Base-by-base conservation (phyloP, 2,888 invertebrate species). In the Drosophila infuscata region DNA sequence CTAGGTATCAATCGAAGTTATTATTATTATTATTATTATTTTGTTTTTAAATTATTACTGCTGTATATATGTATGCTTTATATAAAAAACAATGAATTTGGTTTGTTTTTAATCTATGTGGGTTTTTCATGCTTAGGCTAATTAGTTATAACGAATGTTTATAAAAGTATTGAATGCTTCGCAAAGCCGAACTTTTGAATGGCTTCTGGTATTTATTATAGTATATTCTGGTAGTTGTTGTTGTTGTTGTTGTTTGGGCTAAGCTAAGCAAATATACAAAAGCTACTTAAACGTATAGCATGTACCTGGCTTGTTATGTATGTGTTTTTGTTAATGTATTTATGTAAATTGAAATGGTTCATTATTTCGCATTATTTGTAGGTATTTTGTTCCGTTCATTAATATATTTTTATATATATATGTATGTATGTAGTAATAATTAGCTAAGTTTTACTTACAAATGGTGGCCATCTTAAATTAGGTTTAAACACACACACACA, bases 261-360 rank as follows among this genome's bases (percentile, higher is more conserved):
- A 83, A 71, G 84, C 89, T 88, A 86, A 90, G 85, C 90, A 88
- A 88, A 85, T 86, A 78, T 86, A 86, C 90, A 86, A 90, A 86
- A 86, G 90, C 90, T 86, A 90, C 89, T 88, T 88, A 84, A 84
- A 76, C 70, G 48, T 81, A 89, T 72, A 74, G 71, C 81, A 77
- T 88, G 70, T 79, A 71, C 77, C 68, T 82, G 71, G 59, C 58
- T 46, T 46, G 54, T 70, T 69, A 60, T 61, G 48, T 69, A 60
- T 61, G 48, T 74, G 46, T 59, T 58, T 59, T 58, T 59, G n/a
- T 38, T 52, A 30, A 35, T 67, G 11, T 68, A 5, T 62, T 58
- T 65, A 46, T 68, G 15, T 73, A 66, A 70, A 70, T 68, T 79
- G 68, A 78, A 86, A 86, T 84, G 76, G 72, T 74, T 89, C 69